These are phyloP conservation scores for Calosoma granatense DNA, from an alignment of 1,140 invertebrate species.

Conservation along the genomic window DNA sequence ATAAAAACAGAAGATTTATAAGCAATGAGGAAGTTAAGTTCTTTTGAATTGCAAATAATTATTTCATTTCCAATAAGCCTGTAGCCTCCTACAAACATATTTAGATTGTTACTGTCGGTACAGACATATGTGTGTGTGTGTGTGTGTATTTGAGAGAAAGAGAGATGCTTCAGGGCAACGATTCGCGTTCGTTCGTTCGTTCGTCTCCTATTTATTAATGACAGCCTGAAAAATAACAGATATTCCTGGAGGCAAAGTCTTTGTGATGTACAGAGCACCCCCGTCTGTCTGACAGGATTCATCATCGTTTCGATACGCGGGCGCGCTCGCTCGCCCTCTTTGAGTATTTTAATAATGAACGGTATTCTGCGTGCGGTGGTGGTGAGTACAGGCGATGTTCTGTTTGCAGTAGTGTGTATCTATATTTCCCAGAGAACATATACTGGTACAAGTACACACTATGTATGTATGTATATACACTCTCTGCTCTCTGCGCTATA, in stretches of 20 bases:
- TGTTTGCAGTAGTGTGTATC: not conserved
- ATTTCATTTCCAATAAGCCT: too few species aligned
- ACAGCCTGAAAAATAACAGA: slow-evolving; percentile 6
- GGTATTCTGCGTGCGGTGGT: not conserved
- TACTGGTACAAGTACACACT: not conserved
- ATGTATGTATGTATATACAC: too few species aligned
- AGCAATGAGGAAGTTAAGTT: too few species aligned
- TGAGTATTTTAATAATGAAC: slow-evolving; percentile 7
- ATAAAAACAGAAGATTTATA: too few species aligned
- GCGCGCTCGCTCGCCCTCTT: not conserved
- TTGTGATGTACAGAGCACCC: not conserved
- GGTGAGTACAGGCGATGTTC: not conserved
- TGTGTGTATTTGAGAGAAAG: not conserved
- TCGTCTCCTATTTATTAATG: slow-evolving; percentile 8
- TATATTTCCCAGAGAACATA: not conserved
- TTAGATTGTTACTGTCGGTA: too few species aligned
- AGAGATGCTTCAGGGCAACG: not conserved
- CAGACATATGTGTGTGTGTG: not conserved
- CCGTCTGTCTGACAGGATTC: not conserved
- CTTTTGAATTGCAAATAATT: too few species aligned
- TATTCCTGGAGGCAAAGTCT: slow-evolving; percentile 7
- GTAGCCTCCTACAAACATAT: too few species aligned
- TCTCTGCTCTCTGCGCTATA: too few species aligned
- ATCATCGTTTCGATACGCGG: not conserved
- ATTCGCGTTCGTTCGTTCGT: not conserved